These are phyloP conservation scores for Coptodon bakossiorum DNA, from an alignment of 2,113 vertebrate species.

Conservation along the genomic window DNA sequence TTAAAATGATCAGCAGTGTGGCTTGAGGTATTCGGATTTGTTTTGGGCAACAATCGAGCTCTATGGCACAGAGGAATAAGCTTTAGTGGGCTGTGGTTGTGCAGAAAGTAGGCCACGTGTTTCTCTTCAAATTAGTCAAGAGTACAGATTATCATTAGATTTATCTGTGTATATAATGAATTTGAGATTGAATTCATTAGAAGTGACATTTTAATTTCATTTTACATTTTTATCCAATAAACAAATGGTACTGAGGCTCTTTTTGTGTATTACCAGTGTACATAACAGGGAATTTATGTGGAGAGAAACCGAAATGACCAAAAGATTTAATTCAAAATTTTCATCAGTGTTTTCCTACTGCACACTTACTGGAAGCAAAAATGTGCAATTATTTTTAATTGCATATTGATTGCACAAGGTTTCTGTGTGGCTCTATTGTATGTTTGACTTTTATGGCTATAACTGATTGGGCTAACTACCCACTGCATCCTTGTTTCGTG, in stretches of 20 bases:
- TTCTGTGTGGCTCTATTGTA: not conserved
- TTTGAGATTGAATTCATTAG: not conserved
- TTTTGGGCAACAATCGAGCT: not conserved
- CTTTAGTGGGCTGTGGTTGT: not conserved
- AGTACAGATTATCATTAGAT: not conserved
- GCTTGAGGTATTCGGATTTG: not conserved
- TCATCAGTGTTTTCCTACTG: not conserved
- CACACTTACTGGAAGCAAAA: not conserved
- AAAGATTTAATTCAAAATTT: not conserved
- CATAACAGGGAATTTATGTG: not conserved
- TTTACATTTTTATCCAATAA: not conserved
- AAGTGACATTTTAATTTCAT: not conserved
- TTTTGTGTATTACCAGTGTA: not conserved
- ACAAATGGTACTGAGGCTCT: not conserved
- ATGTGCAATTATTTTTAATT: not conserved
- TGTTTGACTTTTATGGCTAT: not conserved
- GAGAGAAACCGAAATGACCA: not conserved
- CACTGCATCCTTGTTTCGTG: not conserved
- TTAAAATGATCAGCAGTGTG: not conserved
- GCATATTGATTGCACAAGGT: not conserved
- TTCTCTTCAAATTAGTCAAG: not conserved
- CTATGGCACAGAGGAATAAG: not conserved
- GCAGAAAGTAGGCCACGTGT: not conserved
- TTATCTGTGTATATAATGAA: not conserved
- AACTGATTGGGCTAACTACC: not conserved